A percentile compares a stretch with the other conserved stretches of the same genome.
These are phyloP conservation scores for Dendrolimus houi DNA, from an alignment of 2,888 invertebrate species.

Conservation along the genomic window DNA sequence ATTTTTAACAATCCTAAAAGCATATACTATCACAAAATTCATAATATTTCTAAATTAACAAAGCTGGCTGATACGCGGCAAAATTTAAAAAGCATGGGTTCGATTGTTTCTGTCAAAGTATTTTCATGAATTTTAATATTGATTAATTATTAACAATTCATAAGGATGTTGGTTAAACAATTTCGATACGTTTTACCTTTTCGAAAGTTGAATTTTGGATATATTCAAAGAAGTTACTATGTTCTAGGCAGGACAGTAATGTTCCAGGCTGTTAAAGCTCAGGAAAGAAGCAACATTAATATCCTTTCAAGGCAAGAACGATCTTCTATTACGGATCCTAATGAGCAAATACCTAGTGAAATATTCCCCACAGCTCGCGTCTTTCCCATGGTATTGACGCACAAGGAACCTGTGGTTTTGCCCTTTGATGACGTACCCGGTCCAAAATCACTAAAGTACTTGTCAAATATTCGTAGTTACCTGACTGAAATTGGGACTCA, in stretches of 20 bases:
- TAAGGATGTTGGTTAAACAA: conserved; percentile 36
- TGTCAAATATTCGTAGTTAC: conserved; percentile 77
- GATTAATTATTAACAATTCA: not conserved
- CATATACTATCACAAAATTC: no score
- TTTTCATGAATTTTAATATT: no score
- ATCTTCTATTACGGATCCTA: not conserved
- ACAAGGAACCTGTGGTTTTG: conserved; percentile 46
- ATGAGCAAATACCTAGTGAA: conserved; percentile 17
- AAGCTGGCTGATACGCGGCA: no score
- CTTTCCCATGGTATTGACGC: conserved; percentile 44
- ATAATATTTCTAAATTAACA: no score
- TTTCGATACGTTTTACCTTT: conserved; percentile 21
- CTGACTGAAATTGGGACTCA: conserved; percentile 79
- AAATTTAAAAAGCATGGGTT: no score
- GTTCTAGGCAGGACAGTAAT: no score
- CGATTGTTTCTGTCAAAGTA: no score
- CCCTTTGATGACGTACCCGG: conserved; percentile 81
- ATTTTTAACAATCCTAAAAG: no score
- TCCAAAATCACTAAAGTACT: conserved; percentile 72
- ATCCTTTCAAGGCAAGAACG: not conserved
- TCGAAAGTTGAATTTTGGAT: conserved; percentile 8
- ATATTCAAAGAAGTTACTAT: not conserved
- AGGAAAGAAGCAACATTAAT: not conserved
- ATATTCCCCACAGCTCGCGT: conserved; percentile 38
- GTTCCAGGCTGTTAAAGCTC: not conserved